Evolutionary conservation across 2,888 invertebrate genomes (phyloP).

Genomic region (Scaptodrosophila latifasciaeformis): DNA sequence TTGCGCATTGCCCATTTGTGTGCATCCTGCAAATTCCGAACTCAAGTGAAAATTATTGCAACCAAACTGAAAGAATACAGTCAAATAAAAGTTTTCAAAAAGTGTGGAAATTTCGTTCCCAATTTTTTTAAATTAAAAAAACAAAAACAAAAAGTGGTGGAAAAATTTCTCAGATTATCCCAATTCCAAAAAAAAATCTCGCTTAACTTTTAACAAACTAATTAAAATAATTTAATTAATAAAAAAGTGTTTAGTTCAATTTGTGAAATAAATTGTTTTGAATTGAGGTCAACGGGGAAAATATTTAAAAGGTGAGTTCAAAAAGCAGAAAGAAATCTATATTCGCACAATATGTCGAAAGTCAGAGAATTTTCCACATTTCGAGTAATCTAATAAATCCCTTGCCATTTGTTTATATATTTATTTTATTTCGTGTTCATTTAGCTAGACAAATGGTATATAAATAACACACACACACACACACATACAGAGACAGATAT

Average conservation of each 20-base stretch:
- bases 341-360: too few species aligned
- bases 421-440: background rate
- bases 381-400: too few species aligned
- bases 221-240: background rate
- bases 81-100: too few species aligned
- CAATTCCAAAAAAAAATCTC: background rate
- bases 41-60: background rate
- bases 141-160: too few species aligned
- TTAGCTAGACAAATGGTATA: background rate
- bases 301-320: too few species aligned
- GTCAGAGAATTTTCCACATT: background rate
- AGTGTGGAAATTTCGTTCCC: background rate
- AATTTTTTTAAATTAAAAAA: background rate
- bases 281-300: too few species aligned
- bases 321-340: too few species aligned
- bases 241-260: background rate
- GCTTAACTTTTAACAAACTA: background rate
- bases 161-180: conserved; percentile 1
- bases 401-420: background rate
- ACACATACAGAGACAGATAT: background rate
- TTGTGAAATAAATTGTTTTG: too few species aligned
- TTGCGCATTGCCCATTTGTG: background rate
- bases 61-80: background rate
- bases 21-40: background rate
- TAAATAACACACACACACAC: background rate